phyloP scores from a whole-genome alignment of 2,888 invertebrate species.

The Nephrotoma guestfalica region DNA sequence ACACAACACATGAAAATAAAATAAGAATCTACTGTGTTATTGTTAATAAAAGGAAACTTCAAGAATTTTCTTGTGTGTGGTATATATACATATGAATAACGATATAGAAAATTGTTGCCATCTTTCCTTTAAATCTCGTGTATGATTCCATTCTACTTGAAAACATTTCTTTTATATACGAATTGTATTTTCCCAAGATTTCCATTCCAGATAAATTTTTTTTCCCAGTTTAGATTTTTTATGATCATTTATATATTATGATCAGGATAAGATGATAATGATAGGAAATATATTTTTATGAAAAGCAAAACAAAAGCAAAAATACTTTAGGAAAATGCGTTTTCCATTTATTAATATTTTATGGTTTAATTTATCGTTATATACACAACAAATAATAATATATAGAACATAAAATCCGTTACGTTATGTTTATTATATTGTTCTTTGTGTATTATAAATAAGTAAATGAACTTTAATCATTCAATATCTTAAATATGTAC shows the following conservation, averaged over 20 bases:
- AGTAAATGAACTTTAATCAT: background rate
- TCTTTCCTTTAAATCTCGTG: background rate
- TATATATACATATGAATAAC: background rate
- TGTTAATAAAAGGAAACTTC: background rate
- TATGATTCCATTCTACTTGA: background rate
- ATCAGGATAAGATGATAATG: background rate
- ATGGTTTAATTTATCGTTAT: background rate
- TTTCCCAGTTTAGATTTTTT: background rate
- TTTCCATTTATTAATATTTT: background rate
- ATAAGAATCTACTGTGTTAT: background rate
- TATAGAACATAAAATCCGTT: background rate
- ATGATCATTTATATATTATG: background rate
- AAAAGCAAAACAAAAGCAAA: background rate
- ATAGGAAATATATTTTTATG: background rate
- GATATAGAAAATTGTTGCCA: background rate
- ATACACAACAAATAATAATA: background rate
- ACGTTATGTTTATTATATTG: background rate
- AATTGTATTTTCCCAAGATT: background rate
- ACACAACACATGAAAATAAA: background rate
- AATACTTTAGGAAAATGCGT: background rate
- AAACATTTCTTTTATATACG: background rate
- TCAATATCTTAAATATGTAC: background rate
- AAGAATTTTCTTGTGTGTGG: background rate
- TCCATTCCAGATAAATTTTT: background rate
- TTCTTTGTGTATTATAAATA: background rate